phyloP scores from a whole-genome alignment of 2,888 invertebrate species.

The Drosophila multiciliata region DNA sequence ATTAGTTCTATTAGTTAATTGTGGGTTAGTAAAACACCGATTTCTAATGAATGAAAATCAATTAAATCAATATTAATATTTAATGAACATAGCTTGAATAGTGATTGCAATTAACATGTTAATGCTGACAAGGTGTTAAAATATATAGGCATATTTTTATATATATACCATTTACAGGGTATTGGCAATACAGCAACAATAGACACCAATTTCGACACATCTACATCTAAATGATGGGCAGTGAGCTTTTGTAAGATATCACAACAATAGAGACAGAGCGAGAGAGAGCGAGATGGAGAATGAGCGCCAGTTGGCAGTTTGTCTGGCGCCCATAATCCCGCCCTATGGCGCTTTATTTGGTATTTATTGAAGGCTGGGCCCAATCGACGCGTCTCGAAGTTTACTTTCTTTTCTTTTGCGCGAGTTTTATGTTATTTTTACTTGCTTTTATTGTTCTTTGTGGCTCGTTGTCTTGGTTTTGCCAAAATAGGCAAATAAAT shows the following conservation, averaged over 20 bases:
- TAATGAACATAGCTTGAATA: neutral
- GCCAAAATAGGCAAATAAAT: neutral
- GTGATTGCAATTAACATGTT: neutral
- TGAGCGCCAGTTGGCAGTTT: conserved; percentile 13
- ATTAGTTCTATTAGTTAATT: neutral
- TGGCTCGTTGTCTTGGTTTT: conserved; percentile 8
- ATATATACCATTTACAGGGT: conserved; percentile 2
- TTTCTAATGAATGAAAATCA: neutral
- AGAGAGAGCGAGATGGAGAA: neutral
- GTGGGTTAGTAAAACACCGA: neutral
- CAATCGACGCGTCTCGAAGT: conserved; percentile 6
- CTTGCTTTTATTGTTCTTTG: conserved; percentile 1
- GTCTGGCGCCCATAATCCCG: neutral
- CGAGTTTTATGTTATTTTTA: neutral
- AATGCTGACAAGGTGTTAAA: conserved; percentile 4
- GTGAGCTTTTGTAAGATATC: conserved; percentile 6
- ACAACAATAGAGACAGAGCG: neutral
- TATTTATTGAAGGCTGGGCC: conserved; percentile 41
- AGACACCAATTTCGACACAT: neutral
- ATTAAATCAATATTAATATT: conserved; percentile 6
- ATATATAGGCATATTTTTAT: neutral
- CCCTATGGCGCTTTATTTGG: conserved; percentile 1
- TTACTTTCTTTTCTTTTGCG: conserved; percentile 1
- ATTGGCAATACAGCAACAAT: neutral
- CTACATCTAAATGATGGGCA: conserved; percentile 16